Conservation (phyloP, 2,113 vertebrate genomes). For the Rhynchopsitta pachyrhyncha region DNA sequence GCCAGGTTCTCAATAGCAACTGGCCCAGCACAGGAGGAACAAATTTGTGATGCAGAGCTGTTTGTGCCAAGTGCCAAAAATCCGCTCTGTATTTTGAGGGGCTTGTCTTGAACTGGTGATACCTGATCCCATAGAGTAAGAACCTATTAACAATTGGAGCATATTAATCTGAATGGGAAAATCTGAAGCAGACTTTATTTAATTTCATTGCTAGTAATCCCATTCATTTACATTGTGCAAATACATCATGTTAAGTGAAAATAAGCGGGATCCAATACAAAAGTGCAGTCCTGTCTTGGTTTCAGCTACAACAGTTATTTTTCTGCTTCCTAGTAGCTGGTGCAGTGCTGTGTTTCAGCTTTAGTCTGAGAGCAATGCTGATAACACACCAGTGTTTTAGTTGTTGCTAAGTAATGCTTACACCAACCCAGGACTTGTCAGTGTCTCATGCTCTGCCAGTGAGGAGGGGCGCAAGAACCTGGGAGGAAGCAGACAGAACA, state of each 20-base stretch:
- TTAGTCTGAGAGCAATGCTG: not conserved
- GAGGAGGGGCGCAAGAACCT: not conserved
- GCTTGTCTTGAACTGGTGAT: not conserved
- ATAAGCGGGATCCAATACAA: not conserved
- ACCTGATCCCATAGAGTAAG: not conserved
- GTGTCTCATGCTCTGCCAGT: not conserved
- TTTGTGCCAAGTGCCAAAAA: not conserved
- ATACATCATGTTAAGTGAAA: not conserved
- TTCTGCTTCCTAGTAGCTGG: not conserved
- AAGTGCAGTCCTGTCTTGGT: not conserved
- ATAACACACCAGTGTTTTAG: not conserved
- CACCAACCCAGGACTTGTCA: too few species aligned
- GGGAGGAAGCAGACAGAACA: not conserved
- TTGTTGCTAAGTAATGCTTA: not conserved
- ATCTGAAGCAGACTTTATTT: not conserved
- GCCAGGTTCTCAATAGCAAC: not conserved
- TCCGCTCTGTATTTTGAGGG: not conserved
- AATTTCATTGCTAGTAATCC: not conserved
- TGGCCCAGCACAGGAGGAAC: not conserved
- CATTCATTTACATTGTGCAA: not conserved
- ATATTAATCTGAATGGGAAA: not conserved
- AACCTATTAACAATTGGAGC: not conserved
- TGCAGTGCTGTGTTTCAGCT: not conserved
- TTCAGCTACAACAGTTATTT: not conserved
- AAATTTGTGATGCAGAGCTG: not conserved